Base-by-base conservation (phyloP, 2,888 invertebrate species). In the Nineta flava region DNA sequence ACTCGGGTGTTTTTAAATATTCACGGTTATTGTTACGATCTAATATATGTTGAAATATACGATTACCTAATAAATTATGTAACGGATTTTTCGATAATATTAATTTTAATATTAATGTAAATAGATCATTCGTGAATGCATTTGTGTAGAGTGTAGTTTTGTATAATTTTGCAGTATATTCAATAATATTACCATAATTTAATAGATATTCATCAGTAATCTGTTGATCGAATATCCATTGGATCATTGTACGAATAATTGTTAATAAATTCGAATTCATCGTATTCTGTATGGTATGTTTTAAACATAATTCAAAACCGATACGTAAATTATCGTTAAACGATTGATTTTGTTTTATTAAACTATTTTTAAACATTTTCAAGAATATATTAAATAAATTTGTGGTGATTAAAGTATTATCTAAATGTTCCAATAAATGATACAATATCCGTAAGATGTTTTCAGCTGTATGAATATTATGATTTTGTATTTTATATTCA, bases 301-400 rank as follows among this genome's bases (percentile, higher is more conserved):
- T 65, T 2, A 79, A 57, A 54, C 75, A 77, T 1, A 74, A 68
- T 57, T 76, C 75, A 7, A 77, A 65, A 2, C 75, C 73, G 54
- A 68, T 72, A 35, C 65, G 65, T 49, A 77, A 56, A 40, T 64
- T 62, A 2, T 56, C 59, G 48, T 70, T n/a, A n/a, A n/a, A 71
- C 1, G 58, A 57, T 2, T 58, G 55, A 46, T 59, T 32, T 46
- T 55, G 53, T 0, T 59, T 54, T 13, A 55, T 55, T n/a, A 73
- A 63, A 51, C 72, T 72, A 16, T 60, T 60, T 17, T 70, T 64
- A 52, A 74, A 74, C 51, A 75, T 66, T 32, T 66, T 63, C 47
- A 77, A 55, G 4, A 78, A 26, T 26, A 26, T 5, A 19, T 19
- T 61, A 12, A 19, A 19, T 19, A 19, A 19, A 19, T 19, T 19